Evolutionary conservation across 2,797 vertebrate genomes (phyloP).

Genomic region (Zenarchopterus dispar): DNA sequence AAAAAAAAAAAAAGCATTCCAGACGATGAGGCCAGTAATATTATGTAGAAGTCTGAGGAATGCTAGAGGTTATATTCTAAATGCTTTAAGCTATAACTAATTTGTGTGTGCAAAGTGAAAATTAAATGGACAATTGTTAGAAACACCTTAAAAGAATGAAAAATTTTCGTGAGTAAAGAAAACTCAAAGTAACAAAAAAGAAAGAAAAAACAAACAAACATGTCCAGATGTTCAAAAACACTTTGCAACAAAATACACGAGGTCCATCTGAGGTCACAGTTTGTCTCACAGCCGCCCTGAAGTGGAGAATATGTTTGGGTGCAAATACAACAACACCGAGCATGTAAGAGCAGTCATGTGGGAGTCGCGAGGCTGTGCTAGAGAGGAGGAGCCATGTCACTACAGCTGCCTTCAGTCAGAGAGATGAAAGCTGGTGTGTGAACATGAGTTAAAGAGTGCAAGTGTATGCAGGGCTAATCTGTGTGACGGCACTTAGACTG

Average conservation of each 20-base stretch:
- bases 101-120: too few species aligned
- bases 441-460: conserved; percentile 1
- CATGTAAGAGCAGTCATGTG: conserved; percentile 74
- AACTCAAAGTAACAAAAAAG: too few species aligned
- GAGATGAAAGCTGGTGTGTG: conserved; percentile 33
- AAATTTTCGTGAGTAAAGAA: too few species aligned
- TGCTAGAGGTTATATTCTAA: too few species aligned
- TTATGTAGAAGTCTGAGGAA: too few species aligned
- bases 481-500: conserved; percentile 22
- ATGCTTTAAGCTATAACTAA: too few species aligned
- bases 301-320: conserved; percentile 62
- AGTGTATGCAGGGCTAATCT: neutral
- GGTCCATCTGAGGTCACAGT: conserved; percentile 27
- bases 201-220: neutral
- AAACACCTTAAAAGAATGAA: too few species aligned
- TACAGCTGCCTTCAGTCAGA: conserved; percentile 3
- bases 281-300: conserved; percentile 26
- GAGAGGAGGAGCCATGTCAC: conserved; percentile 43
- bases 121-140: too few species aligned
- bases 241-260: conserved; percentile 15
- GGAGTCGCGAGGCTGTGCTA: conserved; percentile 53
- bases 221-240: conserved; percentile 3
- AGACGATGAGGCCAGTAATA: too few species aligned
- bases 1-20: too few species aligned
- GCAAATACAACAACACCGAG: conserved; percentile 45